A percentile compares a stretch with the other conserved stretches of the same genome.
Evolutionary conservation across 2,888 invertebrate genomes (phyloP).

Genomic region (Plebejus argus): DNA sequence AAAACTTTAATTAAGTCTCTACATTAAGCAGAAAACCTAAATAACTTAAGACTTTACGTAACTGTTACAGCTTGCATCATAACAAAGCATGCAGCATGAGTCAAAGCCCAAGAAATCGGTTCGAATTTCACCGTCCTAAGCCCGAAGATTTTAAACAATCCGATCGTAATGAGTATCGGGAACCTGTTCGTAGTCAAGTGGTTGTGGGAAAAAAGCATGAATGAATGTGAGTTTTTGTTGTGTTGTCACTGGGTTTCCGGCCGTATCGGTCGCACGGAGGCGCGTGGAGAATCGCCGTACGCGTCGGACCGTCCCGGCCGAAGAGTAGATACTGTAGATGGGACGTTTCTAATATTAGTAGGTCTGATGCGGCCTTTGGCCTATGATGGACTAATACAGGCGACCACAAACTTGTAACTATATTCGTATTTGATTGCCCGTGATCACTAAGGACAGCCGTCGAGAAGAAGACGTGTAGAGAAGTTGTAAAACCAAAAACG

Average conservation of each 20-base stretch:
- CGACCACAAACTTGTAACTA: too few relatives aligned
- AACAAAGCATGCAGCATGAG: background rate
- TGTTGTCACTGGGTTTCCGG: slow-evolving; percentile 78
- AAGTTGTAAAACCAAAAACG: too few relatives aligned
- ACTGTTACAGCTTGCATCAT: background rate
- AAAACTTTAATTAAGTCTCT: background rate
- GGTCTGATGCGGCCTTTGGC: background rate
- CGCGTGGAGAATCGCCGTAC: slow-evolving; percentile 77
- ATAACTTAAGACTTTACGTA: background rate
- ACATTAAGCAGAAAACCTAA: background rate
- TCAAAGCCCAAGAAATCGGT: slow-evolving; percentile 9
- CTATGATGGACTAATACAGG: too few relatives aligned
- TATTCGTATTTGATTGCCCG: too few relatives aligned
- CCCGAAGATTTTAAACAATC: slow-evolving; percentile 35
- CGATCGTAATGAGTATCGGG: slow-evolving; percentile 50
- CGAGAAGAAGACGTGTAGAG: too few relatives aligned
- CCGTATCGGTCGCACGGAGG: slow-evolving; percentile 58
- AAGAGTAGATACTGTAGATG: background rate
- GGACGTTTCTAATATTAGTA: background rate
- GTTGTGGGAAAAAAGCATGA: slow-evolving; percentile 66
- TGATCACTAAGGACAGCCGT: too few relatives aligned
- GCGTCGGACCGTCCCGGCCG: slow-evolving; percentile 62
- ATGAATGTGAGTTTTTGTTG: slow-evolving; percentile 78
- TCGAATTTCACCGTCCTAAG: slow-evolving; percentile 17
- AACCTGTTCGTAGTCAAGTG: slow-evolving; percentile 59